Conservation (phyloP, 2,797 vertebrate genomes). For the Strix occidentalis region DNA sequence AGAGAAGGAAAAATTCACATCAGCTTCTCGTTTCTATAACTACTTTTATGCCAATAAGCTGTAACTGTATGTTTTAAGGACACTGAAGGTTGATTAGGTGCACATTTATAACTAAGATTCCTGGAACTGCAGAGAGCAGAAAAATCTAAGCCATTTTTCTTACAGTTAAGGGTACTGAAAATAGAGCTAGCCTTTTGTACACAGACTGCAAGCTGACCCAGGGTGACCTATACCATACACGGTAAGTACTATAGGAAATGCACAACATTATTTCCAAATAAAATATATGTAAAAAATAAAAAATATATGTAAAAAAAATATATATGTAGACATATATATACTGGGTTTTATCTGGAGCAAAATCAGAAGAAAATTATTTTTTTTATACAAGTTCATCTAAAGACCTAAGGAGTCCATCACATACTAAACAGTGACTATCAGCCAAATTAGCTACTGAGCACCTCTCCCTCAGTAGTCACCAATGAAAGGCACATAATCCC, state of each 20-base stretch:
- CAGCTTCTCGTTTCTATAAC: neutral
- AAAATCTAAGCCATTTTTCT: neutral
- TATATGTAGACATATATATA: neutral
- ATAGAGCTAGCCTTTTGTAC: neutral
- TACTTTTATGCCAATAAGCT: neutral
- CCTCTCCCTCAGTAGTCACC: neutral
- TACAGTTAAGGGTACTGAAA: neutral
- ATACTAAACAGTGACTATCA: neutral
- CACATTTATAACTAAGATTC: neutral
- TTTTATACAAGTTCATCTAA: neutral
- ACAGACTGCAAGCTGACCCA: neutral
- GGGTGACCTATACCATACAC: fast-evolving
- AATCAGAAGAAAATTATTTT: neutral
- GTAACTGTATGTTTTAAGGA: neutral
- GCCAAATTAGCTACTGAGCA: neutral
- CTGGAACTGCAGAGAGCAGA: neutral
- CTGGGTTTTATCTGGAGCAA: neutral
- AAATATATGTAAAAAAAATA: no score
- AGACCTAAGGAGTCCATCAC: neutral
- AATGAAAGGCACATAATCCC: neutral
- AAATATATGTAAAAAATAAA: no score
- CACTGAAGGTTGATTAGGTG: neutral
- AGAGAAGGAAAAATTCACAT: neutral
- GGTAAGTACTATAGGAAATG: neutral
- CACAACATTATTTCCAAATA: neutral